Conservation (phyloP, 1,140 invertebrate genomes). For the Zaprionus vittiger region DNA sequence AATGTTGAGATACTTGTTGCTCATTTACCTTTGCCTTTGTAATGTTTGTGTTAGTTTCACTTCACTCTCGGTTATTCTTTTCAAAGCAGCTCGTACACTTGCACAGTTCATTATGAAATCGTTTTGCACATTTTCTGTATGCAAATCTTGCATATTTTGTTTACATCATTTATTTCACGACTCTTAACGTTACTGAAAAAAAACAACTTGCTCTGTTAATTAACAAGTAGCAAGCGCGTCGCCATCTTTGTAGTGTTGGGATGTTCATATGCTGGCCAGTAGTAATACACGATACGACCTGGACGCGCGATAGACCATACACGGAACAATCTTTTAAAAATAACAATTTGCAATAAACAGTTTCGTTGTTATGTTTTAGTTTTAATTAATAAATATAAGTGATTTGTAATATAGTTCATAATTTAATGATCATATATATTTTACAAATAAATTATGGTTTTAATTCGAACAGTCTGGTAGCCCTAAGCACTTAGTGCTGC, state of each 20-base stretch:
- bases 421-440: no score
- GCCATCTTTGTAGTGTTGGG: slow-evolving; percentile 69
- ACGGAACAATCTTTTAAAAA: neutral
- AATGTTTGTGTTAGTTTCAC: slow-evolving; percentile 69
- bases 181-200: slow-evolving; percentile 47
- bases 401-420: no score
- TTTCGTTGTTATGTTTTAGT: neutral
- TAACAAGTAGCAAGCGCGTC: slow-evolving; percentile 72
- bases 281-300: slow-evolving; percentile 21
- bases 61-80: slow-evolving; percentile 35
- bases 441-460: no score
- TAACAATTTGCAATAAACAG: neutral
- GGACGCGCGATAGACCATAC: neutral
- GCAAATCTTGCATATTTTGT: slow-evolving; percentile 54
- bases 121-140: slow-evolving; percentile 36
- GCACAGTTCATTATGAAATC: slow-evolving; percentile 45
- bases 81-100: slow-evolving; percentile 33
- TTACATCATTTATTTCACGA: slow-evolving; percentile 58
- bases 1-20: slow-evolving; percentile 67
- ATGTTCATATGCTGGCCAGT: slow-evolving; percentile 40
- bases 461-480: neutral
- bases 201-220: slow-evolving; percentile 72
- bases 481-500: neutral
- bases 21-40: slow-evolving; percentile 53
- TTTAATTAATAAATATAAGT: neutral